A percentile compares a stretch with the other conserved stretches of the same genome.
phyloP scores from a whole-genome alignment of 1,140 invertebrate genomes.

The Drosophila ambigua region DNA sequence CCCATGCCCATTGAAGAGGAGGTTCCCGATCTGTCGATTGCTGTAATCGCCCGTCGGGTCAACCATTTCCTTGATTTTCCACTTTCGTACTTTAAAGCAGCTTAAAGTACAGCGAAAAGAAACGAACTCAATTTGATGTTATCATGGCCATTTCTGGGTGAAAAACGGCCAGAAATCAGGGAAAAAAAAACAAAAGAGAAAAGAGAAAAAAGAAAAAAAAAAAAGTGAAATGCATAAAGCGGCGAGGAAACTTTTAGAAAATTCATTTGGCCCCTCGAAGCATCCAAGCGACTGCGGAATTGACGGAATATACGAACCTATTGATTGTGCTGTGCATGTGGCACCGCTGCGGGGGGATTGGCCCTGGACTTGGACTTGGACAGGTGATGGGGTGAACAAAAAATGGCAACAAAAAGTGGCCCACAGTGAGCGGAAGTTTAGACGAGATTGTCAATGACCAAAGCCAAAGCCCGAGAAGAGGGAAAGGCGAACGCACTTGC shows the following conservation, averaged over 20 bases:
- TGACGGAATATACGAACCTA: slow-evolving; percentile 68
- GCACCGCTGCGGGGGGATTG: slow-evolving; percentile 1
- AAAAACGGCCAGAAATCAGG: neutral
- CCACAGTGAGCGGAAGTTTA: slow-evolving; percentile 67
- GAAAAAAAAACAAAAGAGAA: too few relatives aligned
- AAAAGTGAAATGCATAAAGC: slow-evolving; percentile 8
- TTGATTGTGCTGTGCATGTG: slow-evolving; percentile 58
- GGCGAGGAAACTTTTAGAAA: slow-evolving; percentile 53
- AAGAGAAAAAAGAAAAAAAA: too few relatives aligned
- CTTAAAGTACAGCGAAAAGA: slow-evolving; percentile 14
- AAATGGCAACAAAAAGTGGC: slow-evolving; percentile 49
- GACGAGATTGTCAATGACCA: slow-evolving; percentile 67
- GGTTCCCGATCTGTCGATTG: neutral
- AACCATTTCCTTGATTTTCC: slow-evolving; percentile 7
- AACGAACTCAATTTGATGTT: slow-evolving; percentile 53
- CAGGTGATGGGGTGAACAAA: slow-evolving; percentile 16
- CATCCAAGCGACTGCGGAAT: slow-evolving; percentile 11
- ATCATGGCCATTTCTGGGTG: slow-evolving; percentile 23
- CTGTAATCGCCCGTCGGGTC: slow-evolving; percentile 8
- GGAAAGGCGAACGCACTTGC: slow-evolving; percentile 30
- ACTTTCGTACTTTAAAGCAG: slow-evolving; percentile 13
- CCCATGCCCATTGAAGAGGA: slow-evolving; percentile 20
- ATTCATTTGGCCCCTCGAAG: slow-evolving; percentile 51
- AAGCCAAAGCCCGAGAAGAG: slow-evolving; percentile 26
- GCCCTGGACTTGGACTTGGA: slow-evolving; percentile 25